Evolutionary conservation across 2,888 invertebrate genomes (phyloP).

Genomic region (Linhomoeus sp.): DNA sequence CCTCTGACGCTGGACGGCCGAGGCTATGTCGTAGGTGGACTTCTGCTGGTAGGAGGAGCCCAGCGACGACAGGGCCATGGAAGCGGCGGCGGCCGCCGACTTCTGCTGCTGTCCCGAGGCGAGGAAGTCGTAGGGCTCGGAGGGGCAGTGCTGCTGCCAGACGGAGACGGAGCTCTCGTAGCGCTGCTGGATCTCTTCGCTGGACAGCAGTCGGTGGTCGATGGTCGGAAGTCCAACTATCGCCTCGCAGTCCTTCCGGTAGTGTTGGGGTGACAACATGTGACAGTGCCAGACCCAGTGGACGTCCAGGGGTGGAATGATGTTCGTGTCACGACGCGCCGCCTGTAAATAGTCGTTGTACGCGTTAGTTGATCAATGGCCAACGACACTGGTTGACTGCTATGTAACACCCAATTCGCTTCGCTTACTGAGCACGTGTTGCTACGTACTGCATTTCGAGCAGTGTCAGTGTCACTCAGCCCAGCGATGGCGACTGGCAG

Average conservation of each 20-base stretch:
- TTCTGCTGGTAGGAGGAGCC: slow-evolving; percentile 16
- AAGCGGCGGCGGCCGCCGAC: slow-evolving; percentile 7
- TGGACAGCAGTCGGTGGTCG: slow-evolving; percentile 29
- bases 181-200: slow-evolving; percentile 18
- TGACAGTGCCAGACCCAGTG: slow-evolving; percentile 36
- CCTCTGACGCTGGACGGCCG: slow-evolving; percentile 30
- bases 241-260: slow-evolving; percentile 16
- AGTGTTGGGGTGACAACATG: slow-evolving; percentile 26
- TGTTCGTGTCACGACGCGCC: slow-evolving; percentile 14
- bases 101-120: slow-evolving; percentile 12
- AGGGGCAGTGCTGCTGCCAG: slow-evolving; percentile 2
- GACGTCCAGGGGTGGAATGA: slow-evolving; percentile 34
- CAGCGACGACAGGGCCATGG: slow-evolving; percentile 7
- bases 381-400: too few relatives aligned
- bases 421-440: neutral
- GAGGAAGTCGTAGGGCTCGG: slow-evolving; percentile 26
- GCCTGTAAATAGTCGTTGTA: slow-evolving; percentile 12
- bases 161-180: slow-evolving; percentile 3
- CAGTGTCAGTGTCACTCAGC: neutral
- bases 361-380: too few relatives aligned
- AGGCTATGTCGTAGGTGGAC: slow-evolving; percentile 29
- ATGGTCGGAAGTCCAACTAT: slow-evolving; percentile 9
- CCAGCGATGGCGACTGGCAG: neutral
- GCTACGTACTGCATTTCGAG: neutral
- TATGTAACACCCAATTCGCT: too few relatives aligned